Percentiles rank a stretch among this genome's conserved stretches.
phyloP scores from a whole-genome alignment of 1,140 invertebrate genomes.

The Andricus grossulariae region DNA sequence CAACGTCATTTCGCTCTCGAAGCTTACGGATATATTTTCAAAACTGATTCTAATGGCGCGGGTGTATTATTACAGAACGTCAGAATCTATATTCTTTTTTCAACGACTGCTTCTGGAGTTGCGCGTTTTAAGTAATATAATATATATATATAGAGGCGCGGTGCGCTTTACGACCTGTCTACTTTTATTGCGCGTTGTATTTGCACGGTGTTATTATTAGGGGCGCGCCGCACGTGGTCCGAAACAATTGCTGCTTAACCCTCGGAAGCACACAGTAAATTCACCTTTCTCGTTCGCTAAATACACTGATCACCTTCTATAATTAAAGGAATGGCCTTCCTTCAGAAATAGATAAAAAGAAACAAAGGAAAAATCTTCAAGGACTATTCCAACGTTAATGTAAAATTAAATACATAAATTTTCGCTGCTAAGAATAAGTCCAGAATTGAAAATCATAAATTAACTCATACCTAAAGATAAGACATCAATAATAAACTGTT shows the following conservation, averaged over 20 bases:
- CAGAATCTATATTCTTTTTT: conserved; percentile 15
- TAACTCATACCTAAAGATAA: no score
- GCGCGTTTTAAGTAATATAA: conserved; percentile 4
- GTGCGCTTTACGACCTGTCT: conserved; percentile 49
- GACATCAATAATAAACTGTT: no score
- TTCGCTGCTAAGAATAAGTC: no score
- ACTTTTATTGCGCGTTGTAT: conserved; percentile 37
- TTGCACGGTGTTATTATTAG: conserved; percentile 9
- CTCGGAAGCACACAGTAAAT: background rate
- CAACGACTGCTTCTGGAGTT: conserved; percentile 7
- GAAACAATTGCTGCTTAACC: conserved; percentile 37
- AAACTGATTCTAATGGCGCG: background rate
- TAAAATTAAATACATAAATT: no score
- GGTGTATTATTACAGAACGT: conserved; percentile 9
- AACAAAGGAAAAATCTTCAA: background rate
- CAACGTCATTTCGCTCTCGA: conserved; percentile 1
- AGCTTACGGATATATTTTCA: background rate
- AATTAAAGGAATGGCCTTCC: background rate
- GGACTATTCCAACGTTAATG: no score
- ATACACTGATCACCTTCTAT: conserved; percentile 13
- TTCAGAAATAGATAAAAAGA: background rate
- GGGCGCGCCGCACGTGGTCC: conserved; percentile 39
- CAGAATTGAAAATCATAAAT: no score
- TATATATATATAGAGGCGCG: conserved; percentile 22
- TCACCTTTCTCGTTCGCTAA: conserved; percentile 9